Conservation (phyloP, 2,888 invertebrate genomes). For the Euplagia quadripunctaria region DNA sequence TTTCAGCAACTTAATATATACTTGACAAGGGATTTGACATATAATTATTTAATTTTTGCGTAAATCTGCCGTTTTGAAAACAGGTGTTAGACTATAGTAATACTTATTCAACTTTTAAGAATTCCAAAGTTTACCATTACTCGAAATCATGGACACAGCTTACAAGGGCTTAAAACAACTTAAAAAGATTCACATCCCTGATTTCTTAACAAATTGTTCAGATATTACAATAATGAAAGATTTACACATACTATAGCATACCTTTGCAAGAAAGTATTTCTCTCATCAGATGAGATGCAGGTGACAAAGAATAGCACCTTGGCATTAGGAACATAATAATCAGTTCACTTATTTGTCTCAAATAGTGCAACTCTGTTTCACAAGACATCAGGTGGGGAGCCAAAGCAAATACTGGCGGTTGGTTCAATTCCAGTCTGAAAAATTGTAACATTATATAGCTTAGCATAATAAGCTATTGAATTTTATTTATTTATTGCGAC, state of each 20-base stretch:
- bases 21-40: too few relatives aligned
- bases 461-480: neutral
- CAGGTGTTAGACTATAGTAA: too few relatives aligned
- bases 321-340: conserved; percentile 94
- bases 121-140: too few relatives aligned
- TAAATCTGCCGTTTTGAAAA: too few relatives aligned
- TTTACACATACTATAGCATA: conserved; percentile 69
- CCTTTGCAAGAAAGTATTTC: conserved; percentile 95
- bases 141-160: too few relatives aligned
- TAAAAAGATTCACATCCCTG: too few relatives aligned
- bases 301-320: conserved; percentile 92
- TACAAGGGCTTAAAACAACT: too few relatives aligned
- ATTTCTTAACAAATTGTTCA: too few relatives aligned
- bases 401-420: conserved; percentile 90
- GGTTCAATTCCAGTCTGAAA: conserved; percentile 88
- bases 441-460: neutral
- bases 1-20: too few relatives aligned
- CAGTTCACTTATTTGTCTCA: conserved; percentile 94
- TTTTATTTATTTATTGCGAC: neutral
- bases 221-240: too few relatives aligned
- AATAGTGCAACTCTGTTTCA: conserved; percentile 92
- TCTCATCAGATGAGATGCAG: conserved; percentile 92
- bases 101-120: too few relatives aligned
- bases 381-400: conserved; percentile 91
- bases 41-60: too few relatives aligned